Percentiles rank a stretch among this genome's conserved stretches.
Conservation (phyloP, 2,797 vertebrate species). For the Anolis apletophallus region DNA sequence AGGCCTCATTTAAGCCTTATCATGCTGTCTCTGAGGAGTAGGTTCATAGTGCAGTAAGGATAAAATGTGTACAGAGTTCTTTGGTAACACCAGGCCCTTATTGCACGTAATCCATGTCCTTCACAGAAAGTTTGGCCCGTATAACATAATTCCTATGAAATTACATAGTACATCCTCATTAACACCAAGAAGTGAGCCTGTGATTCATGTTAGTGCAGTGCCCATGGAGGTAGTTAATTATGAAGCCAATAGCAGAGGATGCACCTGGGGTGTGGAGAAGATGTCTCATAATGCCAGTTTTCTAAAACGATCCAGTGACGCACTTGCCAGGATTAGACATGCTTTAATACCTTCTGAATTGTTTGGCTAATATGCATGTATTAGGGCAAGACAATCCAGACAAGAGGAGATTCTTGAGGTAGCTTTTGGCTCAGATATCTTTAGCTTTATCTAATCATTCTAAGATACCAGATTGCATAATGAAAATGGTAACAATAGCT, state of each 20-base stretch:
- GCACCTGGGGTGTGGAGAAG: conserved; percentile 64
- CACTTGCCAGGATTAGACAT: conserved; percentile 60
- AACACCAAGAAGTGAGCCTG: conserved; percentile 40
- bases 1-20: conserved; percentile 2
- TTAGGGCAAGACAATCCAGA: conserved; percentile 23
- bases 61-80: neutral
- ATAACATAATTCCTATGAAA: conserved; percentile 40
- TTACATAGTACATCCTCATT: conserved; percentile 39
- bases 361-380: conserved; percentile 36
- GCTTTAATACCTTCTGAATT: conserved; percentile 63
- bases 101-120: conserved; percentile 15
- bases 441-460: neutral
- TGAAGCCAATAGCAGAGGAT: conserved; percentile 55
- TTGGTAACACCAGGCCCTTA: neutral
- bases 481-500: neutral
- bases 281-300: conserved; percentile 53
- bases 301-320: conserved; percentile 55
- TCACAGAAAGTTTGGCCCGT: conserved; percentile 19
- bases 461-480: neutral
- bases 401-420: neutral
- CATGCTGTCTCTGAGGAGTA: conserved; percentile 9
- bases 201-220: conserved; percentile 53
- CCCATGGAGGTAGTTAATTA: conserved; percentile 45
- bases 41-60: conserved; percentile 2
- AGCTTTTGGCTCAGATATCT: neutral